Evolutionary conservation across 2,113 vertebrate genomes (phyloP).

Genomic region (Stigmatopora nigra): DNA sequence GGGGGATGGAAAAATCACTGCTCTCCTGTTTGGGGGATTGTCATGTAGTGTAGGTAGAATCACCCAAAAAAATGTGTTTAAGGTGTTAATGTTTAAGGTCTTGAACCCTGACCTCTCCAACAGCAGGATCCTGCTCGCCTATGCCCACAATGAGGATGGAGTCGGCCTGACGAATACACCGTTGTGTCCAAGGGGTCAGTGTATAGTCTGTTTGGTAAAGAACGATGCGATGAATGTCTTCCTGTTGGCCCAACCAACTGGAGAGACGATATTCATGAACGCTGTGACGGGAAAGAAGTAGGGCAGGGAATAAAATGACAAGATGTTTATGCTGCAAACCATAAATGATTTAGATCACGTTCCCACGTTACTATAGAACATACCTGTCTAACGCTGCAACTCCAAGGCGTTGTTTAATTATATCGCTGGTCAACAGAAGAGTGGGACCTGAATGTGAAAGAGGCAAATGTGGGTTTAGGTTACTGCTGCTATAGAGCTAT

Average conservation of each 20-base stretch:
- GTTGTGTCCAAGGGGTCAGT: constrained; percentile 91
- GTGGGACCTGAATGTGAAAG: constrained; percentile 71
- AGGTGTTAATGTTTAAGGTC: neutral
- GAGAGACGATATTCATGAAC: constrained; percentile 88
- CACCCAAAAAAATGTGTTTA: too few species aligned
- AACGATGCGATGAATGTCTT: constrained; percentile 91
- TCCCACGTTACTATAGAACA: neutral
- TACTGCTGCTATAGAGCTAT: neutral
- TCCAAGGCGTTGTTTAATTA: constrained; percentile 84
- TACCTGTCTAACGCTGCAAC: constrained; percentile 88
- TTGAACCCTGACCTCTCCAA: constrained; percentile 77
- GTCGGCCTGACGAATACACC: constrained; percentile 91
- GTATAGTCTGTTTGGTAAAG: constrained; percentile 88
- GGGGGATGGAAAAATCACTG: too few species aligned
- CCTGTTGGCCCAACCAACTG: constrained; percentile 95
- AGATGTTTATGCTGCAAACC: neutral
- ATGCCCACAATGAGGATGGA: constrained; percentile 92
- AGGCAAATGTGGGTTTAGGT: neutral
- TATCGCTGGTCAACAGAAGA: constrained; percentile 85
- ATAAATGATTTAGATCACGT: neutral
- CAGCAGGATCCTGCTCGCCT: constrained; percentile 84
- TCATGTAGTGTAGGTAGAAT: too few species aligned
- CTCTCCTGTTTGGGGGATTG: too few species aligned
- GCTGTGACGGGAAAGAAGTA: constrained; percentile 52
- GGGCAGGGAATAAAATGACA: neutral